Base-by-base conservation (phyloP, 2,113 vertebrate species). In the Rhinogobius similis region DNA sequence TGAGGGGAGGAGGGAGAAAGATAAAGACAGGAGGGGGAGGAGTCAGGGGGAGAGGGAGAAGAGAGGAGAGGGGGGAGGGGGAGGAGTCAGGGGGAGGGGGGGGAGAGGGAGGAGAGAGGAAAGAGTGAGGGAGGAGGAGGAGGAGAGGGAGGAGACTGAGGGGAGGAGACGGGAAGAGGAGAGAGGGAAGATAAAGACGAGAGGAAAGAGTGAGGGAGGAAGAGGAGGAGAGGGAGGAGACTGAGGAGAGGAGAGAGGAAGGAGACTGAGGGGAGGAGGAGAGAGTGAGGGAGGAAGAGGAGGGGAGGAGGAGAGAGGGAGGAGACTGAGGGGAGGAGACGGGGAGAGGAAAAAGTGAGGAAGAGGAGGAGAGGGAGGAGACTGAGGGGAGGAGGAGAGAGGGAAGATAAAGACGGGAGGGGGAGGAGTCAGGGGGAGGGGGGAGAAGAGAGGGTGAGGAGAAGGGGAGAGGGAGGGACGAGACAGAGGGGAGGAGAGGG, bases 21-120 rank as follows among this genome's bases (percentile, higher is more conserved):
- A 6, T 2, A 6, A 32, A 6, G 29, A 32, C 3, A 32, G 29
- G 32, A 46, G 61, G 65, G 55, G 63, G 75, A 44, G 62, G 74
- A 52, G 58, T 32, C 44, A 2, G 52, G 18, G 64, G 74, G 61
- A 36, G 29, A 16, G n/a, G 9, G 9, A 8, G 10, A 10, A 10
- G 1, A 20, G 6, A 7, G 2, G 9, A 9, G 44, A 8, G 18
- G 6, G 16, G 1, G 18, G 1, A 4, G 8, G 13, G 16, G n/a
- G 5, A 5, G 62, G 13, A 58, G 32, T 41, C 56, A 62, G 56
- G 63, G 75, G 52, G 58, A 72, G 46, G 59, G 27, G 24, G 6
- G 27, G 38, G 16, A 9, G 29, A 46, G 18, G 46, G 14, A 13
- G 20, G 3, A 4, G 16, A 18, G 3, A 16, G 14, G 5, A 14